These are phyloP conservation scores for Actinostola sp. DNA, from an alignment of 92 coral and sea anemone genomes.

Conservation along the genomic window DNA sequence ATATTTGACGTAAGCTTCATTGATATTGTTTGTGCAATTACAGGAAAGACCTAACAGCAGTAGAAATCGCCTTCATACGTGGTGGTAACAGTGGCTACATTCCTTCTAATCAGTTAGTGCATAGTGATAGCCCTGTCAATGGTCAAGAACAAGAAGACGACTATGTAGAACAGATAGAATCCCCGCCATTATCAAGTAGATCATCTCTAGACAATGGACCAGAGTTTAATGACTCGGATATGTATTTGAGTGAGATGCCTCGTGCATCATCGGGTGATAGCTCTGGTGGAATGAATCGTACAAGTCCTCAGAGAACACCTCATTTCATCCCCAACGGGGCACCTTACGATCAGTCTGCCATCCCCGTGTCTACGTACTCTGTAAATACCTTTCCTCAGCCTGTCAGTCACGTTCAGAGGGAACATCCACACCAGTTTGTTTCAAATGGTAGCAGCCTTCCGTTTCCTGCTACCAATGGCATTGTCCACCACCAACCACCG, in stretches of 20 bases:
- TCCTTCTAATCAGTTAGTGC: conserved; percentile 19
- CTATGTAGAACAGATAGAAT: conserved; percentile 43
- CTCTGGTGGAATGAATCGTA: conserved; percentile 21
- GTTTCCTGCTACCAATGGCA: conserved; percentile 25
- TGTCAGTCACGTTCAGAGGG: conserved; percentile 12
- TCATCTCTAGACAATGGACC: conserved; percentile 64
- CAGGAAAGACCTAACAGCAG: conserved; percentile 58
- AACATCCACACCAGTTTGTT: conserved; percentile 14
- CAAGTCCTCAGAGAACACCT: conserved; percentile 22
- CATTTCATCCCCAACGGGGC: background rate
- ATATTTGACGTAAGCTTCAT: background rate
- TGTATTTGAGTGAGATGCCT: conserved; percentile 62
- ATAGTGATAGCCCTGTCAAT: conserved; percentile 45
- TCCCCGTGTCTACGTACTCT: background rate
- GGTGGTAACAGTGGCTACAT: conserved; percentile 32
- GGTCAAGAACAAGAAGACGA: conserved; percentile 11
- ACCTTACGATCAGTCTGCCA: background rate
- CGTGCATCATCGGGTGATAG: conserved; percentile 23
- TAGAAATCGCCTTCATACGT: conserved; percentile 82
- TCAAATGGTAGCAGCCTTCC: conserved; percentile 11
- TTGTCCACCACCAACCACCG: conserved; percentile 18
- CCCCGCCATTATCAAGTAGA: conserved; percentile 60
- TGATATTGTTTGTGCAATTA: background rate
- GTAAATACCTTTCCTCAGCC: conserved; percentile 5
- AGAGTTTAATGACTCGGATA: conserved; percentile 69